Base-by-base conservation (phyloP, 1,140 invertebrate genomes). In the Battus philenor region DNA sequence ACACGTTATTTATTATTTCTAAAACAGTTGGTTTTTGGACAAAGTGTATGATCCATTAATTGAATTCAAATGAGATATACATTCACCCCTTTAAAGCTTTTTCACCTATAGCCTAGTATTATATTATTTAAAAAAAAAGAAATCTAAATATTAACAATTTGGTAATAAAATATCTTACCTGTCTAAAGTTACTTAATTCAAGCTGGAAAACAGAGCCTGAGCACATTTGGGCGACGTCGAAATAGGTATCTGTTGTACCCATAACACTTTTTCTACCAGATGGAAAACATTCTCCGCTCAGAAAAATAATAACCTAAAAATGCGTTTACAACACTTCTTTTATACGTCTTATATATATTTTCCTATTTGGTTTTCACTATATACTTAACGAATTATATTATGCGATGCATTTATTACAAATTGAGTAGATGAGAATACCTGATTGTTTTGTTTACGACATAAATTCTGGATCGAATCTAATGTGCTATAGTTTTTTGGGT, bases 261-360 rank as follows among this genome's bases (percentile, higher is more conserved):
- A 29, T 54, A 7, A 9, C 36, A 6, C 13, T 16, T 6, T 9
- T 43, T 6, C 8, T 17, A 4, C 33, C 39, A 0, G 26, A 24
- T 8, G 33, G 10, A 4, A 12, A 22, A 50, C 74, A 76, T 15
- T 46, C 49, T 0, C 67, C 77, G 47, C 56, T 77, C 26, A 75
- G 39, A 31, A 81, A 71, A 39, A 73, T 71, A 0, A 60, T 34
- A 0, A 81, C 71, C 77, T 81, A 48, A 20, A 20, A 20, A 20
- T 20, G 18, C n/a, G 18, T 20, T 20, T 20, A 20, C 6, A 20
- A 3, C 18, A 20, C 24, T 27, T 27, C n/a, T 27, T 27, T 27
- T 6, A 27, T 22, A 22, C 20, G 20, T 7, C 20, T 3, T 22
- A 22, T 4, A 22, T 7, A 22, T 4, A 22, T 22, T 22, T 4